Base-by-base conservation (phyloP, 2,888 invertebrate species). In the Cosmopolites sordidus region DNA sequence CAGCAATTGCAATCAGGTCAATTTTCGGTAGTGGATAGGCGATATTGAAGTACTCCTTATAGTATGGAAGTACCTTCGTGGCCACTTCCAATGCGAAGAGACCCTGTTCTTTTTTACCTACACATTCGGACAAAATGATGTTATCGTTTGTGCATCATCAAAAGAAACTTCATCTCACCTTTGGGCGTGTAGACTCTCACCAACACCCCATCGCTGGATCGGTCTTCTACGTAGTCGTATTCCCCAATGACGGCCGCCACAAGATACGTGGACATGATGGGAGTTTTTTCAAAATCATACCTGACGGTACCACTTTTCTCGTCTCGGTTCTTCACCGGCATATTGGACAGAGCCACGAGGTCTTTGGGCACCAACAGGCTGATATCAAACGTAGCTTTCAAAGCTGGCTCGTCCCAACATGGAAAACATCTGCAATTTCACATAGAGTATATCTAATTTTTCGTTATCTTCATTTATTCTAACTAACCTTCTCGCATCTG, bases 381-480 rank as follows among this genome's bases (percentile, higher is more conserved):
- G 58, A 98, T 88, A 71, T 94, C 89, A 75, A 97, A 98, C 1
- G 91, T 93, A 1, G 97, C 91, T 75, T 98, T 98, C 57, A 91
- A 83, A 9, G 93, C 91, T 6, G 97, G 98, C 74, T 98, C 98
- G 73, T 98, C 97, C 93, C 94, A 98, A 74, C 96, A 97, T 2
- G 97, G 97, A 69, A 98, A 97, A 67, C 69, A 94, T 90, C 62
- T 55, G 33, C 12, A 48, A 55, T n/a, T n/a, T n/a, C n/a, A n/a
- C n/a, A n/a, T n/a, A n/a, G n/a, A 27, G 27, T 27, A 27, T 6
- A 27, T 27, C 27, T 27, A 27, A 27, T 6, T 6, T 6, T 27
- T 27, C 6, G 5, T 27, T 27, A n/a, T n/a, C n/a, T 27, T 27
- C 9, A 22, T 17, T n/a, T 17, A 11, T 27, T 22, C 11, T 43